These are phyloP conservation scores for Pungitius pungitius DNA, from an alignment of 2,113 vertebrate genomes.

Conservation along the genomic window DNA sequence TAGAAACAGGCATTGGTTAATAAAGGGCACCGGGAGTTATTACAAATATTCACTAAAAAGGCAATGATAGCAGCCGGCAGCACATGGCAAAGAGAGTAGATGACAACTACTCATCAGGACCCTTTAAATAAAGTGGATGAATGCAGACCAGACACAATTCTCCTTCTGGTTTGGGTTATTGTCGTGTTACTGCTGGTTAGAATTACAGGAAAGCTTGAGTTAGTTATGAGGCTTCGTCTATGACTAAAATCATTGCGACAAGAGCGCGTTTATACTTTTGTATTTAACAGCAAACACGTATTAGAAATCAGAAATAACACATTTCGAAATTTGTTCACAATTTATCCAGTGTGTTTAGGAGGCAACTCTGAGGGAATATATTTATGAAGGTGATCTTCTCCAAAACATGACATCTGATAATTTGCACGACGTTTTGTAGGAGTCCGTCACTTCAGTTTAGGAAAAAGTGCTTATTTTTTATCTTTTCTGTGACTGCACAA, in stretches of 20 bases:
- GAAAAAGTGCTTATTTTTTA: constrained; percentile 24
- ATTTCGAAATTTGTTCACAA: neutral
- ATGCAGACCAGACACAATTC: constrained; percentile 53
- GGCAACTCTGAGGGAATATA: neutral
- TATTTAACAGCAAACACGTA: constrained; percentile 20
- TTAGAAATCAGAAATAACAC: neutral
- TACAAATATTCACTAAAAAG: constrained; percentile 52
- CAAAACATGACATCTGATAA: neutral
- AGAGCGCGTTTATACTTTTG: constrained; percentile 10
- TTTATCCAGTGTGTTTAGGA: neutral
- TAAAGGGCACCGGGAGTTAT: constrained; percentile 43
- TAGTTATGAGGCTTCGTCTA: constrained; percentile 47
- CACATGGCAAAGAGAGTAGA: constrained; percentile 45
- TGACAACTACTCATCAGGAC: constrained; percentile 65
- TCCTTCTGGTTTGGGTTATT: constrained; percentile 65
- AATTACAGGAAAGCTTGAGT: constrained; percentile 57
- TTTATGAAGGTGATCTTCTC: neutral
- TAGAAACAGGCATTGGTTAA: constrained; percentile 35
- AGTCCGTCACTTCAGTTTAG: neutral
- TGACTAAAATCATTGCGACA: constrained; percentile 25
- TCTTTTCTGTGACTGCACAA: constrained; percentile 1
- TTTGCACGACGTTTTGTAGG: constrained; percentile 4
- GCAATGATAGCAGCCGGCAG: constrained; percentile 55
- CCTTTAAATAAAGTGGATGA: constrained; percentile 68
- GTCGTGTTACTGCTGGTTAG: constrained; percentile 64